Conservation (phyloP, 2,113 vertebrate genomes). For the Propithecus coquereli region DNA sequence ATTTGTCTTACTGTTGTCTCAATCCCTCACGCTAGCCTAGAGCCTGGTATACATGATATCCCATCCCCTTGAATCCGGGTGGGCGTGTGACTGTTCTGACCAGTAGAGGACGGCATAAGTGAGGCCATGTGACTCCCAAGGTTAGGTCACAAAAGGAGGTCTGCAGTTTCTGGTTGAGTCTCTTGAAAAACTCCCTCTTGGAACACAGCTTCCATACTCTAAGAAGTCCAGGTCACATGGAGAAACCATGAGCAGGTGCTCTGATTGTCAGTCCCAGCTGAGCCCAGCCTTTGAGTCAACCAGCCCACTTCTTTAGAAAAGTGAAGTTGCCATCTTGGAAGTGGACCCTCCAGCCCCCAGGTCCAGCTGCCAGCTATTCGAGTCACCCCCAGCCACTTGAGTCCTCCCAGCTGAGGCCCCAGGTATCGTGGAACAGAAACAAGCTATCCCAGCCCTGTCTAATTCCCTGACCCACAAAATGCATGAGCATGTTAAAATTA, state of each 20-base stretch:
- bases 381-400: neutral
- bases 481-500: neutral
- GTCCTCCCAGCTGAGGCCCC: neutral
- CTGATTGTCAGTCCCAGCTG: no score
- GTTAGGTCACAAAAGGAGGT: neutral
- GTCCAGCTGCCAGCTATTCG: neutral
- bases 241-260: neutral
- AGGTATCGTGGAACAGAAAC: neutral
- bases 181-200: neutral
- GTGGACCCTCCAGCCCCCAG: no score
- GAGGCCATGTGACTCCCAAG: neutral
- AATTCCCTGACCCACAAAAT: neutral
- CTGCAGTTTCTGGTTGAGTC: neutral
- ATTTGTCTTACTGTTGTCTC: neutral
- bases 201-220: neutral
- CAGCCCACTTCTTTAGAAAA: neutral
- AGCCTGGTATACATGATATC: neutral
- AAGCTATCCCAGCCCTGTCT: neutral
- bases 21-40: no score
- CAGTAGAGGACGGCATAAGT: neutral
- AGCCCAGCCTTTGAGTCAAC: neutral
- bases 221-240: neutral
- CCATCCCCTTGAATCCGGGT: neutral
- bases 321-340: neutral
- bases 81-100: neutral